A percentile compares a stretch with the other conserved stretches of the same genome.
phyloP scores from a whole-genome alignment of 1,140 invertebrate species.

The Trachymyrmex cornetzi region DNA sequence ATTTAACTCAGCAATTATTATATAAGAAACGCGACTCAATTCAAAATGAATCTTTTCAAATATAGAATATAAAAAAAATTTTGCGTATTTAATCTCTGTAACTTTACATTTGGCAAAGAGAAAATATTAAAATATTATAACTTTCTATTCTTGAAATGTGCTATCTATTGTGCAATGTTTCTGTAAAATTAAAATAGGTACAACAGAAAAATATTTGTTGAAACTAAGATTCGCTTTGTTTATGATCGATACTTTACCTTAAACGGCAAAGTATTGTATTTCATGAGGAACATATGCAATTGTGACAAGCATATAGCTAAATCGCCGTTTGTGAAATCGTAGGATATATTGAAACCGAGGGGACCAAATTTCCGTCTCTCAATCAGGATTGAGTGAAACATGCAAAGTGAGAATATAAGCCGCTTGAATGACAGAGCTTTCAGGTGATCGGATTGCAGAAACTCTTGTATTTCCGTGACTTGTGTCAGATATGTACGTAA shows the following conservation, averaged over 20 bases:
- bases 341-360: slow-evolving; percentile 92
- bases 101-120: not conserved
- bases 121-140: slow-evolving; percentile 19
- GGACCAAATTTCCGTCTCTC: slow-evolving; percentile 92
- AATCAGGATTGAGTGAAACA: slow-evolving; percentile 91
- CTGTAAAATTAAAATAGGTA: not conserved
- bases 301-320: slow-evolving; percentile 91
- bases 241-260: slow-evolving; percentile 84
- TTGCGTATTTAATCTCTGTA: not conserved
- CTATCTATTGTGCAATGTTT: not conserved
- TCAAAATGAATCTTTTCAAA: slow-evolving; percentile 14
- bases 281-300: slow-evolving; percentile 89
- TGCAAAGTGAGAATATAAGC: slow-evolving; percentile 90
- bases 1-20: not conserved
- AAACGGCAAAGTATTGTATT: slow-evolving; percentile 89
- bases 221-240: not conserved
- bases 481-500: slow-evolving; percentile 88
- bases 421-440: slow-evolving; percentile 89
- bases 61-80: not conserved
- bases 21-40: not conserved
- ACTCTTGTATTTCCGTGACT: slow-evolving; percentile 87
- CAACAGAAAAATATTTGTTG: not conserved
- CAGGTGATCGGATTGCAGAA: slow-evolving; percentile 86
- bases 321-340: slow-evolving; percentile 93
- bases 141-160: not conserved